Percentiles rank a stretch among this genome's conserved stretches.
Conservation (phyloP, 1,140 invertebrate genomes). For the Dreissena polymorpha region DNA sequence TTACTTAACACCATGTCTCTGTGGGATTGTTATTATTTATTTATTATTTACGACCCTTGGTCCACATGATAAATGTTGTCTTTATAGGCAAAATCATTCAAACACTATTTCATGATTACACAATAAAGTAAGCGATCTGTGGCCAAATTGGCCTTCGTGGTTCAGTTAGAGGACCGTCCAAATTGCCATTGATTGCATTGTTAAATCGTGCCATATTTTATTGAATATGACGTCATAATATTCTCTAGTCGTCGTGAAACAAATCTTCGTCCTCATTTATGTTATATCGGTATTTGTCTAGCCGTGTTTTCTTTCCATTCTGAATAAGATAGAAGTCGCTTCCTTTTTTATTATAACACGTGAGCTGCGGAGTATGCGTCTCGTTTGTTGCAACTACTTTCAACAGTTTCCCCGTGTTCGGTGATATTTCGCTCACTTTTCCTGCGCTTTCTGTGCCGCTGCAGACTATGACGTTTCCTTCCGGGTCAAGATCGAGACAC, state of each 20-base stretch:
- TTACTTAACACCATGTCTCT: too few relatives aligned
- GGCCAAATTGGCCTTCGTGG: too few relatives aligned
- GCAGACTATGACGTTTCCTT: slow-evolving; percentile 17
- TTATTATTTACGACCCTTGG: too few relatives aligned
- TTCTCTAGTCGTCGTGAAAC: slow-evolving; percentile 4
- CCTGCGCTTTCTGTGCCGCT: slow-evolving; percentile 1
- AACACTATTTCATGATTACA: too few relatives aligned
- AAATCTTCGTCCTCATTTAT: slow-evolving; percentile 19
- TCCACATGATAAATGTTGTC: too few relatives aligned
- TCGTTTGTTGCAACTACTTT: slow-evolving; percentile 18
- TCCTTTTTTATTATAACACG: slow-evolving; percentile 27
- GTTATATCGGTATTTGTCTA: slow-evolving; percentile 41
- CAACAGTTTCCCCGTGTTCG: slow-evolving; percentile 40
- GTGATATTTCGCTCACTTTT: slow-evolving; percentile 25
- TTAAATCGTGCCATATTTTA: too few relatives aligned
- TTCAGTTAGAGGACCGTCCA: too few relatives aligned
- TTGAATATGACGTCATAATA: too few relatives aligned
- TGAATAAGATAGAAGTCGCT: slow-evolving; percentile 34
- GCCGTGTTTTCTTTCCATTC: slow-evolving; percentile 10
- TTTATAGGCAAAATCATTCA: too few relatives aligned
- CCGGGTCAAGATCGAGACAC: slow-evolving; percentile 30
- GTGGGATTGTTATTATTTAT: too few relatives aligned
- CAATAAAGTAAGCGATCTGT: too few relatives aligned
- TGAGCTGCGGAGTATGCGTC: background rate
- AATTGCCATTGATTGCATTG: too few relatives aligned